Conservation (phyloP, 2,888 invertebrate species). For the Rhimphoctona megacephalus region DNA sequence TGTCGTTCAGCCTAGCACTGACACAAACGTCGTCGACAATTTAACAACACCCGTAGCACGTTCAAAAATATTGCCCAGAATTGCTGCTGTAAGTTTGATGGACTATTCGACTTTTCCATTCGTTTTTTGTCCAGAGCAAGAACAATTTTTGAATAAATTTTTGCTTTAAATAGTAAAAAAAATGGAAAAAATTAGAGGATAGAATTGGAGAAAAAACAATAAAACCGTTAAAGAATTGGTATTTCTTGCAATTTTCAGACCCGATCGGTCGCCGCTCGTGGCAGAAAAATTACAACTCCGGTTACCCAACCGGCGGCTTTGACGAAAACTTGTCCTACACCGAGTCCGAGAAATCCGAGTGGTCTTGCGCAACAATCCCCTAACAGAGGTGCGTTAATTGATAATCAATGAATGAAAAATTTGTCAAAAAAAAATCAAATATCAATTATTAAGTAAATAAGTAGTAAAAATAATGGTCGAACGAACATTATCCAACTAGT, state of each 20-base stretch:
- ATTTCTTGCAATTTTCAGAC: conserved; percentile 3
- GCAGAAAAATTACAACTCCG: conserved; percentile 47
- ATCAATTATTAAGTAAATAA: too few relatives aligned
- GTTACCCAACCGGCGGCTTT: not conserved
- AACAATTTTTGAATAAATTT: not conserved
- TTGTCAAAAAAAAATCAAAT: too few relatives aligned
- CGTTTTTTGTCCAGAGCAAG: not conserved
- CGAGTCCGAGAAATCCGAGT: conserved; percentile 31
- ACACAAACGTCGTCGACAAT: conserved; percentile 19
- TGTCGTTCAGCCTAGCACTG: conserved; percentile 51
- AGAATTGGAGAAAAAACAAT: too few relatives aligned
- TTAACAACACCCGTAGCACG: conserved; percentile 52
- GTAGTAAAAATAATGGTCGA: not conserved
- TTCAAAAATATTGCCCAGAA: conserved; percentile 68
- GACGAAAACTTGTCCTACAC: conserved; percentile 12
- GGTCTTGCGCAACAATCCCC: conserved; percentile 35
- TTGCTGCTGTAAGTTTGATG: conserved; percentile 33
- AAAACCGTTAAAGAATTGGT: too few relatives aligned
- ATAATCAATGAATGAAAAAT: too few relatives aligned
- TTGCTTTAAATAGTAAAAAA: not conserved
- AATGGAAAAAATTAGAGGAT: not conserved
- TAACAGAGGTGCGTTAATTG: conserved; percentile 40
- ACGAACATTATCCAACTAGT: not conserved
- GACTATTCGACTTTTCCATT: not conserved
- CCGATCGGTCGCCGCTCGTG: conserved; percentile 46